Conservation (phyloP, 2,113 vertebrate species). For the Reinhardtius hippoglossoides region DNA sequence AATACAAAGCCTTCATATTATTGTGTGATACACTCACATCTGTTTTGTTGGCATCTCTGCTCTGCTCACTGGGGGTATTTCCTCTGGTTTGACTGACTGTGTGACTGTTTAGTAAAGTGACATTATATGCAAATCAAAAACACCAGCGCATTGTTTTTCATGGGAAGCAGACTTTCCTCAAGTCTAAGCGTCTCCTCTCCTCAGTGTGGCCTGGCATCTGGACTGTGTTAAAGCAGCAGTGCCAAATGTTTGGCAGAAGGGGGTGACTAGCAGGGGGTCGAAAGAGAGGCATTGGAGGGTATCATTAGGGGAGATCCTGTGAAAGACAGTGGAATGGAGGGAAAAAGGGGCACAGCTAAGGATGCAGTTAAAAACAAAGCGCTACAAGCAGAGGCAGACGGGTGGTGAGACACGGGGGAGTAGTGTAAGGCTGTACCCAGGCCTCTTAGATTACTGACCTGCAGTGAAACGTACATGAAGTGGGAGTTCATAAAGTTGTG, state of each 20-base stretch:
- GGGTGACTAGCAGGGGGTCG: slow-evolving; percentile 45
- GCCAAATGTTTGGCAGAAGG: slow-evolving; percentile 68
- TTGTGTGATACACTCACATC: background rate
- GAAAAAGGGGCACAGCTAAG: slow-evolving; percentile 13
- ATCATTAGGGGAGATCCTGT: slow-evolving; percentile 14
- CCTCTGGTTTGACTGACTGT: slow-evolving; percentile 7
- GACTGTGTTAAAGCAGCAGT: slow-evolving; percentile 67
- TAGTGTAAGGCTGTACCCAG: slow-evolving; percentile 13
- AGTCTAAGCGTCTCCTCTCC: slow-evolving; percentile 10
- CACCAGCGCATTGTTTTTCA: slow-evolving; percentile 24
- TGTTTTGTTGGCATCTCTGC: slow-evolving; percentile 5
- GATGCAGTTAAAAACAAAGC: slow-evolving; percentile 35
- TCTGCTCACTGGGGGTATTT: background rate
- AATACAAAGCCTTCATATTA: slow-evolving; percentile 13
- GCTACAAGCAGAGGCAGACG: background rate
- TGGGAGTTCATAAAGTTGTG: slow-evolving; percentile 71
- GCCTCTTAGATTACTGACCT: slow-evolving; percentile 51
- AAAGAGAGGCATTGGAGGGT: slow-evolving; percentile 14
- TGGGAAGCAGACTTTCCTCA: background rate
- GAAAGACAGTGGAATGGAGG: slow-evolving; percentile 20
- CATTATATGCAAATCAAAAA: slow-evolving; percentile 33
- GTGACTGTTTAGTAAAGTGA: slow-evolving; percentile 19
- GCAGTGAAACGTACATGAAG: slow-evolving; percentile 70
- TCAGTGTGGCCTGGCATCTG: slow-evolving; percentile 68
- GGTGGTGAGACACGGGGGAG: slow-evolving; percentile 23